Evolutionary conservation across 2,113 vertebrate species (phyloP).

Genomic region (Sylvilagus bachmani): DNA sequence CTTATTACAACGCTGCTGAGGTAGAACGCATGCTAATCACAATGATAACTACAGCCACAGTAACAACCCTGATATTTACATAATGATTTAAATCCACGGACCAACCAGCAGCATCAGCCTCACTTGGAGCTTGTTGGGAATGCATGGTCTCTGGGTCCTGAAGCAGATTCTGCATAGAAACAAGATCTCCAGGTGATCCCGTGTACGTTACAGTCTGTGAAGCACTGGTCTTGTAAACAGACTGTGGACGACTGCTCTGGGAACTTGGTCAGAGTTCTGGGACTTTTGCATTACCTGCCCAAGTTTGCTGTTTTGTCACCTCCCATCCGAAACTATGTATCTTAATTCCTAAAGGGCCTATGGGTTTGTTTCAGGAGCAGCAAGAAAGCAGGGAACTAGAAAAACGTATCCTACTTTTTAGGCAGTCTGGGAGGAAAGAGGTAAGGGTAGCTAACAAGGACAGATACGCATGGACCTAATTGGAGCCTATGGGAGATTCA

Average conservation of each 20-base stretch:
- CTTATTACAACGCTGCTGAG: neutral
- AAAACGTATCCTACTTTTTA: slow-evolving; percentile 7
- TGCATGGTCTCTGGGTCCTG: neutral
- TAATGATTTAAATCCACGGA: slow-evolving; percentile 30
- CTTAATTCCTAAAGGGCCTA: neutral
- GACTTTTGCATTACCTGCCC: slow-evolving; percentile 34
- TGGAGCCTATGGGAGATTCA: slow-evolving; percentile 13
- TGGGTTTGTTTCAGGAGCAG: neutral
- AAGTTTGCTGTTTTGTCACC: slow-evolving; percentile 3
- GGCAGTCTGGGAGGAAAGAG: slow-evolving; percentile 4
- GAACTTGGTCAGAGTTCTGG: slow-evolving; percentile 29
- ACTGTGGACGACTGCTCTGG: neutral
- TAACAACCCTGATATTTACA: neutral
- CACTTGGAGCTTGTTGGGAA: slow-evolving; percentile 18
- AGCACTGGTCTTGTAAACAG: neutral
- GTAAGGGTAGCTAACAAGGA: slow-evolving; percentile 15
- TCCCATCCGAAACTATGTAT: neutral
- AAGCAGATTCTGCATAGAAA: slow-evolving; percentile 44
- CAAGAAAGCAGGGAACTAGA: slow-evolving; percentile 14
- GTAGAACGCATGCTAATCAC: neutral
- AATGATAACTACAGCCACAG: neutral
- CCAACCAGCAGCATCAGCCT: neutral
- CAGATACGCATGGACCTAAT: neutral
- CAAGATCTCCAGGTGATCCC: slow-evolving; percentile 2
- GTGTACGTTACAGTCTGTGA: neutral